phyloP scores from a whole-genome alignment of 2,888 invertebrate genomes.

The Phragmatobia fuliginosa region DNA sequence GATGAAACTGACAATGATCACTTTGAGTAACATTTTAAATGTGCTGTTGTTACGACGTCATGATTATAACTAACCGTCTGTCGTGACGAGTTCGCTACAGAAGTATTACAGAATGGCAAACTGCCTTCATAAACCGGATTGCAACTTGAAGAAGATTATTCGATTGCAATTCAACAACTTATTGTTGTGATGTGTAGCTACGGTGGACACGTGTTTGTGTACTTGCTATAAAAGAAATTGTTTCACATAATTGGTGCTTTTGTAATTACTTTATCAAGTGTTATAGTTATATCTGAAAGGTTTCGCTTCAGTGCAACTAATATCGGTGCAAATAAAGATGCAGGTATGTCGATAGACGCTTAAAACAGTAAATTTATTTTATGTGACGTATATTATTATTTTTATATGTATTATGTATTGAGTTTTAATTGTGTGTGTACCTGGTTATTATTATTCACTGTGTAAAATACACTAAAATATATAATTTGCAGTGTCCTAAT shows the following conservation, averaged over 20 bases:
- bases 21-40: slow-evolving; percentile 80
- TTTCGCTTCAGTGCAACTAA: slow-evolving; percentile 2
- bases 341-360: slow-evolving; percentile 9
- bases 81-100: slow-evolving; percentile 67
- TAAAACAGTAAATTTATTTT: not conserved
- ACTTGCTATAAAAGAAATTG: slow-evolving; percentile 32
- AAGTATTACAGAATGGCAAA: slow-evolving; percentile 67
- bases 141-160: slow-evolving; percentile 73
- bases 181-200: slow-evolving; percentile 36
- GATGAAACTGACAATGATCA: slow-evolving; percentile 54
- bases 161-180: slow-evolving; percentile 72
- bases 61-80: slow-evolving; percentile 75
- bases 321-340: slow-evolving; percentile 8
- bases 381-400: not conserved
- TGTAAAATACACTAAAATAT: not conserved
- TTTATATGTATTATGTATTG: too few relatives aligned
- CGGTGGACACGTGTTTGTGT: slow-evolving; percentile 51
- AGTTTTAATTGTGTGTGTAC: not conserved
- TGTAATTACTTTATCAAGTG: slow-evolving; percentile 19
- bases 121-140: slow-evolving; percentile 74
- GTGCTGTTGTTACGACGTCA: slow-evolving; percentile 73
- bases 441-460: not conserved
- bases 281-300: slow-evolving; percentile 8
- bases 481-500: not conserved
- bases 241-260: slow-evolving; percentile 14